Conservation (phyloP, 2,113 vertebrate species). For the Grammomys surdaster region DNA sequence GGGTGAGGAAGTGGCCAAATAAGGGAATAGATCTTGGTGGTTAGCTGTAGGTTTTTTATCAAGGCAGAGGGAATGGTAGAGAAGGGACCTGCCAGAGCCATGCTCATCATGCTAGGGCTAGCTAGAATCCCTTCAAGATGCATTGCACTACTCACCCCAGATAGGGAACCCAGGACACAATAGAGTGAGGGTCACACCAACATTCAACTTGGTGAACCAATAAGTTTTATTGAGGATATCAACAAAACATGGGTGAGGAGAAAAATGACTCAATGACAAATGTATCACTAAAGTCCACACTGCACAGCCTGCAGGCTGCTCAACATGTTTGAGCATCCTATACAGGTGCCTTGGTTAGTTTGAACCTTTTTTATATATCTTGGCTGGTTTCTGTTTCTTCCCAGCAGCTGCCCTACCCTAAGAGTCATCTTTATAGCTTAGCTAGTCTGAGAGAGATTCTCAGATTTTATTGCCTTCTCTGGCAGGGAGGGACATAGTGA, state of each 20-base stretch:
- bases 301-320: background rate
- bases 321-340: background rate
- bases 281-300: background rate
- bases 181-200: background rate
- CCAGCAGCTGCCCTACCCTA: background rate
- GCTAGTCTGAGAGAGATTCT: background rate
- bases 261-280: background rate
- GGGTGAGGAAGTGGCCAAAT: too few species aligned
- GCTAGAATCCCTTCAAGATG: background rate
- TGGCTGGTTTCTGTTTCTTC: background rate
- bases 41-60: too few species aligned
- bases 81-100: background rate
- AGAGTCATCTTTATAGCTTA: background rate
- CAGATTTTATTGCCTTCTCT: background rate
- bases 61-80: background rate
- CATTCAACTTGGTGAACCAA: background rate
- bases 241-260: background rate
- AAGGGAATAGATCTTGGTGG: too few species aligned
- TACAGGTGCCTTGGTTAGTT: background rate
- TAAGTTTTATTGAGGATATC: background rate
- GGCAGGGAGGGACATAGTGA: background rate
- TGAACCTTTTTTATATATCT: background rate
- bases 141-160: background rate
- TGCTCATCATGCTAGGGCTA: background rate
- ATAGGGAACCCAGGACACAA: background rate